phyloP scores from a whole-genome alignment of 2,888 invertebrate species.

The Amiota mariae region DNA sequence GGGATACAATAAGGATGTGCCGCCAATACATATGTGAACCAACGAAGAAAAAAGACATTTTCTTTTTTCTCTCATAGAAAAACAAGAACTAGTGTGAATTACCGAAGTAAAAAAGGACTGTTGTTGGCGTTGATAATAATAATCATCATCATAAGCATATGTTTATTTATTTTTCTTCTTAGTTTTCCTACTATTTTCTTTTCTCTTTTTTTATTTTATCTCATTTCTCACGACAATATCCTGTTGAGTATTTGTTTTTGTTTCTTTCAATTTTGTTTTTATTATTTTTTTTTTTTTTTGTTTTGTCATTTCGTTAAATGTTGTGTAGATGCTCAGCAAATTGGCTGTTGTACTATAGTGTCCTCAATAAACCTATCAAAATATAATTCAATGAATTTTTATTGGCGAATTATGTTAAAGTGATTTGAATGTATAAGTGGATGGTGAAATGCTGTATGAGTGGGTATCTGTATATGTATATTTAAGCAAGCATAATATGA shows the following conservation, averaged over 20 bases:
- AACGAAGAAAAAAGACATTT: constrained; percentile 49
- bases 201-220: not conserved
- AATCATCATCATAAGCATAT: constrained; percentile 8
- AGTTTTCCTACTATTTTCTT: not conserved
- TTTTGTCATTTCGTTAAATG: not conserved
- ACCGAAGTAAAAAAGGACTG: not conserved
- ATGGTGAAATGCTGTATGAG: not conserved
- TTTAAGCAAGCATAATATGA: too few relatives aligned
- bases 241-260: not conserved
- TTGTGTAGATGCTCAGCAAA: constrained; percentile 12
- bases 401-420: constrained; percentile 63
- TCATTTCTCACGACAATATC: not conserved
- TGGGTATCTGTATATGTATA: too few relatives aligned
- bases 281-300: constrained; percentile 10
- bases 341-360: constrained; percentile 12
- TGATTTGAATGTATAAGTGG: constrained; percentile 55
- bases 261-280: not conserved
- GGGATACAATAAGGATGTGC: not conserved
- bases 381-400: constrained; percentile 64
- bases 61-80: not conserved
- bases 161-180: constrained; percentile 15
- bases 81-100: not conserved
- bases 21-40: not conserved
- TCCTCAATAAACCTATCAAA: constrained; percentile 59
- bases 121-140: constrained; percentile 15